These are phyloP conservation scores for Eurosta solidaginis DNA, from an alignment of 1,140 invertebrate genomes.

Conservation along the genomic window DNA sequence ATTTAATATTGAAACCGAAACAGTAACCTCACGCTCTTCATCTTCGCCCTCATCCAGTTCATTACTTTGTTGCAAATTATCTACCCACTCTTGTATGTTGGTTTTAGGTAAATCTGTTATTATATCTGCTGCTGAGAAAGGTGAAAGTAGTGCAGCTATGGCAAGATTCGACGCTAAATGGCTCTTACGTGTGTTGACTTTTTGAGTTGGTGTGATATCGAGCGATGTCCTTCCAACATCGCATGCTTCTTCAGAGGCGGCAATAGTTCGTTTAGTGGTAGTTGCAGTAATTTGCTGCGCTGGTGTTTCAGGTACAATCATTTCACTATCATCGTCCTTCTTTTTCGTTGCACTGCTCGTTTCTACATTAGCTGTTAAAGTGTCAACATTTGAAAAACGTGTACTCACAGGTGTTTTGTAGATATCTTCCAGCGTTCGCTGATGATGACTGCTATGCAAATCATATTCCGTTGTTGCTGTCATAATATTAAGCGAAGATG, in stretches of 20 bases:
- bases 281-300: background rate
- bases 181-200: constrained; percentile 9
- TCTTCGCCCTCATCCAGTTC: constrained; percentile 36
- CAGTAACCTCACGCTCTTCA: constrained; percentile 30
- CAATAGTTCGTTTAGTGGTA: background rate
- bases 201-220: constrained; percentile 10
- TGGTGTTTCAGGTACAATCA: background rate
- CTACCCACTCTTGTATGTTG: constrained; percentile 33
- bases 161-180: background rate
- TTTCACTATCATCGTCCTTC: background rate
- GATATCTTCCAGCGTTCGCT: constrained; percentile 42
- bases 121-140: constrained; percentile 39
- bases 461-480: constrained; percentile 45
- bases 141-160: background rate
- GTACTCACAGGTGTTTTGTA: constrained; percentile 40
- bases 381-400: constrained; percentile 23
- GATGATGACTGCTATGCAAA: constrained; percentile 40
- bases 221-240: constrained; percentile 24
- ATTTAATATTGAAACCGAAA: background rate
- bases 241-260: constrained; percentile 30
- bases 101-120: constrained; percentile 35
- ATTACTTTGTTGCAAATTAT: constrained; percentile 8
- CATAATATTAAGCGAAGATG: background rate
- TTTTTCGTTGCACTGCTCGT: background rate
- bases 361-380: background rate